Evolutionary conservation across 2,113 vertebrate species (phyloP), one percentile per base, ranked within the genome.

Genomic region (Ondatra zibethicus): DNA sequence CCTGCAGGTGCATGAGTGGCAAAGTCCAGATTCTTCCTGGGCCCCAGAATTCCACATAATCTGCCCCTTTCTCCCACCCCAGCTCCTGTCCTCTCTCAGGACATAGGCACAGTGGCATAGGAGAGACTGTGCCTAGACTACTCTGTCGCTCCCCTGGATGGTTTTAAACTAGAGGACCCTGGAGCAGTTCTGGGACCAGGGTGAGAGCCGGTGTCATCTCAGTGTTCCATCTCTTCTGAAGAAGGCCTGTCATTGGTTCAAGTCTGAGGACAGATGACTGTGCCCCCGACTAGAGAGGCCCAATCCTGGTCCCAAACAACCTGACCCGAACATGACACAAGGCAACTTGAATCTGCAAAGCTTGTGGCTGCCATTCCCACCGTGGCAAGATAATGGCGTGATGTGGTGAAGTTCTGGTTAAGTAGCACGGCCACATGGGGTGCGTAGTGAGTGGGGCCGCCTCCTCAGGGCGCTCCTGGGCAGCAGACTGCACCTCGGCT

Each of bases 361-460:
- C 27, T 21, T 13, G 14, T 36, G 0, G 0, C 63, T 66, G 39
- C 19, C 12, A 4, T 11, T n/a, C 58, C 66, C 27, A 12, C 9
- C 0, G 1, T 2, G 29, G 39, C 61, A 10, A 4, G 1, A 3
- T 0, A 3, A 0, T 4, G 66, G 50, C 52, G 12, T 0, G 61
- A 27, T 0, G 4, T n/a, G 0, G 7, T 33, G 12, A 39, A 16
- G 61, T 11, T 17, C 52, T 31, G 1, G 33, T 1, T 0, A 42
- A 66, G 25, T 19, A 6, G 65, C 7, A 61, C 33, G 2, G 1
- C 36, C 33, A 5, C 5, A 0, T 4, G 9, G 66, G 5, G 13
- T n/a, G 55, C 1, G 0, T 12, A 0, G 1, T 5, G 3, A 55
- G 8, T 0, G 0, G 29, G 39, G 31, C 19, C 85, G 14, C 85